These are phyloP conservation scores for Nannospalax galili DNA, from an alignment of 2,113 vertebrate species.

Conservation along the genomic window DNA sequence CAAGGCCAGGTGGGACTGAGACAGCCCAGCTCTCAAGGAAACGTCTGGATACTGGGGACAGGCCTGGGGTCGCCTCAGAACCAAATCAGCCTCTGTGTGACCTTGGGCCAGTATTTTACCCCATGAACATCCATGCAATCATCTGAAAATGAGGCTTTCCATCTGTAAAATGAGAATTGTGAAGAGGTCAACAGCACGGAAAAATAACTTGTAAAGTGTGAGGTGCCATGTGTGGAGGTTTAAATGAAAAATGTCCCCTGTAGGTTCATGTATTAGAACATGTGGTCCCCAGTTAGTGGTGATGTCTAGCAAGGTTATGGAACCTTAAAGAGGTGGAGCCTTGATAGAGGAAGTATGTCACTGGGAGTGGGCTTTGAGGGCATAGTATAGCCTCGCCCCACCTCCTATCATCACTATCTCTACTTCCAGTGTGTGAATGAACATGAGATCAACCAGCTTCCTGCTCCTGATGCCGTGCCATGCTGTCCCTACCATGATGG, in stretches of 20 bases:
- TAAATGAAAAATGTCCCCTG: background rate
- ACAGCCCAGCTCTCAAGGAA: background rate
- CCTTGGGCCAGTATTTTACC: background rate
- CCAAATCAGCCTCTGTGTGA: background rate
- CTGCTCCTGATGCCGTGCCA: background rate
- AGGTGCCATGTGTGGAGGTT: rapidly evolving
- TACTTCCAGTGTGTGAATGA: background rate
- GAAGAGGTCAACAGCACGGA: background rate
- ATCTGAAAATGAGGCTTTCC: background rate
- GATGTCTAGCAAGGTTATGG: no score
- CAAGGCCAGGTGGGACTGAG: background rate
- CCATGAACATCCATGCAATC: background rate
- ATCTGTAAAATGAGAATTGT: background rate
- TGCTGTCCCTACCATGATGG: background rate
- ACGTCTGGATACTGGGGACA: background rate
- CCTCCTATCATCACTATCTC: no score
- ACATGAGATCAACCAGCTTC: background rate
- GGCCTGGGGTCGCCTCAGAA: background rate
- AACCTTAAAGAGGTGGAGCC: background rate
- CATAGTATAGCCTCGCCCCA: background rate
- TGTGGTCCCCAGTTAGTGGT: background rate
- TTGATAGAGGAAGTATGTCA: background rate
- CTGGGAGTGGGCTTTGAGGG: background rate
- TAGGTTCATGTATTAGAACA: background rate
- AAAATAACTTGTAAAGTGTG: background rate